phyloP scores from a whole-genome alignment of 2,888 invertebrate species.

The Tribolium freemani region DNA sequence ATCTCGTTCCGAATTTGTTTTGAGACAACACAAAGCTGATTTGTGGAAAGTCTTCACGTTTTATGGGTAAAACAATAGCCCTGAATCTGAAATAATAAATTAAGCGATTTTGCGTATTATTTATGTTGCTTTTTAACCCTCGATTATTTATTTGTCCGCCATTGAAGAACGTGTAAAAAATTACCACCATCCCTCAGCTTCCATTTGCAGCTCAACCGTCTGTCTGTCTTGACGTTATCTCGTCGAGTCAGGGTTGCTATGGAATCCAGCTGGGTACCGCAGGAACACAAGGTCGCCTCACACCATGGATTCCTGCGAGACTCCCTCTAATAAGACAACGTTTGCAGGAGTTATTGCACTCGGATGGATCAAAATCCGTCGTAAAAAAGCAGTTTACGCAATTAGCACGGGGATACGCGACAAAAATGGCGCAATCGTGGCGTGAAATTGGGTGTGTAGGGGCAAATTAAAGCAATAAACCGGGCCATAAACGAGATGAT shows the following conservation, averaged over 20 bases:
- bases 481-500: neutral
- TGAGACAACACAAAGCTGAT: no score
- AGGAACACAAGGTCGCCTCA: constrained; percentile 51
- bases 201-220: constrained; percentile 49
- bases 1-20: no score
- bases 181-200: constrained; percentile 9
- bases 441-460: neutral
- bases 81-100: no score
- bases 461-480: neutral
- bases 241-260: constrained; percentile 58
- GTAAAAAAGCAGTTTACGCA: constrained; percentile 16
- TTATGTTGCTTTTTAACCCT: neutral
- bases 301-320: constrained; percentile 47
- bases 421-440: neutral
- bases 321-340: constrained; percentile 44
- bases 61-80: no score
- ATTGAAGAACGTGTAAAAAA: neutral
- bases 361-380: constrained; percentile 25
- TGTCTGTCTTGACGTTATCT: constrained; percentile 56
- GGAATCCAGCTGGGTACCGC: constrained; percentile 54
- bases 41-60: no score
- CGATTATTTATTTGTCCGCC: neutral
- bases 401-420: constrained; percentile 2
- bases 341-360: constrained; percentile 48
- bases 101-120: no score